These are phyloP conservation scores for Muscidifurax raptorellus DNA, from an alignment of 1,140 invertebrate species.

Conservation along the genomic window DNA sequence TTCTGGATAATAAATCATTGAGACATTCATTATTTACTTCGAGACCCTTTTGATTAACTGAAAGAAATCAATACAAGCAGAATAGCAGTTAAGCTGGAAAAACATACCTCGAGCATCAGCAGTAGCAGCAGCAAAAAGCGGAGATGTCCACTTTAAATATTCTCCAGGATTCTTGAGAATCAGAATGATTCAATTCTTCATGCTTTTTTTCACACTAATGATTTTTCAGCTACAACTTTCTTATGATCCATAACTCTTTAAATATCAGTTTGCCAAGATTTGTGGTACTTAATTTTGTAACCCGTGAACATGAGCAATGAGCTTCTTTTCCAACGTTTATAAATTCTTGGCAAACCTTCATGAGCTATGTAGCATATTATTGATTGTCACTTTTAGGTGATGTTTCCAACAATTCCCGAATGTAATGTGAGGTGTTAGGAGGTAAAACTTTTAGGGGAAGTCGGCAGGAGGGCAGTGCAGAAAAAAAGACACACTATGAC, in stretches of 20 bases:
- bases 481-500: slow-evolving; percentile 62
- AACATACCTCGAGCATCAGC: slow-evolving; percentile 73
- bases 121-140: slow-evolving; percentile 71
- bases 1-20: not conserved
- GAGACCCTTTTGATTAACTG: not conserved
- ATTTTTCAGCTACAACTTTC: slow-evolving; percentile 44
- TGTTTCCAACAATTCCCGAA: slow-evolving; percentile 46
- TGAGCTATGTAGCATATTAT: slow-evolving; percentile 44
- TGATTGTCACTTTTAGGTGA: slow-evolving; percentile 14
- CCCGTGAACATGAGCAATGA: not conserved
- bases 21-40: not conserved
- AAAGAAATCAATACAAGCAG: slow-evolving; percentile 57
- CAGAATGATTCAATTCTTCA: slow-evolving; percentile 69
- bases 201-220: slow-evolving; percentile 64
- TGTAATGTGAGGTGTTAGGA: slow-evolving; percentile 50
- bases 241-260: slow-evolving; percentile 60
- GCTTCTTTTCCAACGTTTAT: not conserved
- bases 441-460: slow-evolving; percentile 50
- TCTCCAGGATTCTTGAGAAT: slow-evolving; percentile 69
- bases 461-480: slow-evolving; percentile 61
- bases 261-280: slow-evolving; percentile 40
- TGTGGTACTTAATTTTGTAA: not conserved
- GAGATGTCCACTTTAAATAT: slow-evolving; percentile 68
- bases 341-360: slow-evolving; percentile 25
- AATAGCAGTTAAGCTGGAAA: slow-evolving; percentile 70